Conservation (phyloP, 2,113 vertebrate species). For the Poecilia latipinna region DNA sequence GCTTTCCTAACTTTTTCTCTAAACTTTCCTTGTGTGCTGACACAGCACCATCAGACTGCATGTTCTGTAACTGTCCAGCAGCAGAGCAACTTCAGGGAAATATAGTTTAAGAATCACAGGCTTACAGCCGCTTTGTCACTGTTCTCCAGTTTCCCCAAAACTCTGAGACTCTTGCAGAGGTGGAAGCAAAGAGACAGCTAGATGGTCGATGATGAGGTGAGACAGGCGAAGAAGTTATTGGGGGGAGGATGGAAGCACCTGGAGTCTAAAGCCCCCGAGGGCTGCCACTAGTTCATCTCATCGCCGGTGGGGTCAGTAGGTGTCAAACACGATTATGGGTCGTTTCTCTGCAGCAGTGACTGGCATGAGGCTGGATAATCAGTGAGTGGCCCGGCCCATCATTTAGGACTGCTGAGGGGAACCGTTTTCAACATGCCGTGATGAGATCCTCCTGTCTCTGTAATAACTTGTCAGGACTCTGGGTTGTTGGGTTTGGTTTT, state of each 20-base stretch:
- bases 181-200: not conserved
- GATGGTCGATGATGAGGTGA: not conserved
- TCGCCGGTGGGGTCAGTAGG: slow-evolving; percentile 37
- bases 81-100: not conserved
- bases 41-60: not conserved
- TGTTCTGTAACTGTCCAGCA: not conserved
- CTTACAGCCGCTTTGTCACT: not conserved
- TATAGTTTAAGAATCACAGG: too few relatives aligned
- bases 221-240: not conserved
- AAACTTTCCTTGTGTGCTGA: not conserved
- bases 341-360: slow-evolving; percentile 20
- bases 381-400: slow-evolving; percentile 28
- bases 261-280: slow-evolving; percentile 46
- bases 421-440: slow-evolving; percentile 22
- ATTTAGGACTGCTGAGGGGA: slow-evolving; percentile 21
- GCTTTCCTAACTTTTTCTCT: not conserved
- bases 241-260: slow-evolving; percentile 10
- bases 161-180: not conserved
- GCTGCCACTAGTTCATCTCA: slow-evolving; percentile 38
- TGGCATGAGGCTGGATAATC: slow-evolving; percentile 44
- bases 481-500: too few relatives aligned
- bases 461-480: not conserved
- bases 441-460: slow-evolving; percentile 7
- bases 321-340: slow-evolving; percentile 46
- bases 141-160: slow-evolving; percentile 5